Conservation (phyloP, 1,140 invertebrate genomes). For the Ceratosolen solmsi region DNA sequence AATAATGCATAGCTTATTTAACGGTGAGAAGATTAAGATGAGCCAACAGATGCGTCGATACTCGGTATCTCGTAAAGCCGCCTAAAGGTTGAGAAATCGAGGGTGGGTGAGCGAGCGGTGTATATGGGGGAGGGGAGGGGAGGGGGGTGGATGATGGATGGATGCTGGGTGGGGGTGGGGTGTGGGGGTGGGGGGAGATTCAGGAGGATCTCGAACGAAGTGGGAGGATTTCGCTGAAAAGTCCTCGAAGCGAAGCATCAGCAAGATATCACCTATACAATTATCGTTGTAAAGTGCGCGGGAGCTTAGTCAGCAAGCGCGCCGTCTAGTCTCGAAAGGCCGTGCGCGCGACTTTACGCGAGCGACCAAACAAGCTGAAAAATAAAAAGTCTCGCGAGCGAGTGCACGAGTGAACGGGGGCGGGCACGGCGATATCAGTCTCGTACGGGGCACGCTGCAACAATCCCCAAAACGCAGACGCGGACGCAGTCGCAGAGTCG, state of each 20-base stretch:
- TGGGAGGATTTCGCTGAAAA: background rate
- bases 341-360: no score
- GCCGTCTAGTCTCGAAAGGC: background rate
- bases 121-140: no score
- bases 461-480: slow-evolving; percentile 49
- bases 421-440: background rate
- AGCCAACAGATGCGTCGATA: no score
- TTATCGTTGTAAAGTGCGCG: background rate
- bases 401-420: background rate
- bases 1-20: no score
- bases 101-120: no score
- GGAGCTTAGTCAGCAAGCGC: slow-evolving; percentile 23
- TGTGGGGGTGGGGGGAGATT: no score
- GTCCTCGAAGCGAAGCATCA: background rate
- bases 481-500: slow-evolving; percentile 48
- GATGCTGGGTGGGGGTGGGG: background rate
- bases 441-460: slow-evolving; percentile 11
- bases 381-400: background rate
- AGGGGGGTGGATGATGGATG: no score
- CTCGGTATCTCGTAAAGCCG: no score
- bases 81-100: no score
- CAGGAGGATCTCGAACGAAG: background rate
- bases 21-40: no score
- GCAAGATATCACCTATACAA: slow-evolving; percentile 7
- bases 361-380: background rate